Evolutionary conservation across 2,797 vertebrate genomes (phyloP).

Genomic region (Gadopsis marmoratus): DNA sequence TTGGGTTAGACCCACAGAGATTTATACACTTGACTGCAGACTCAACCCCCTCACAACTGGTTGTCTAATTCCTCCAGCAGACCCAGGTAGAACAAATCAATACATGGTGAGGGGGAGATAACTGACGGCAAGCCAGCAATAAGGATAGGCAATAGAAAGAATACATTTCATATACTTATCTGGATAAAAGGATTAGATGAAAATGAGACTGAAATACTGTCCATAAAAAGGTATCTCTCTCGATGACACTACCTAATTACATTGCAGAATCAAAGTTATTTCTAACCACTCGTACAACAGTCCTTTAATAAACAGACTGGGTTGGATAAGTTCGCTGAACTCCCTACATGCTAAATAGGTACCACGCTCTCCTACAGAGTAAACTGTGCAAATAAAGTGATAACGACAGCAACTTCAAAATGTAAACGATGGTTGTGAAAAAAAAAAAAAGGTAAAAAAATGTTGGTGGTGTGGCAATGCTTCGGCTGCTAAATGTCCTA

Average conservation of each 20-base stretch:
- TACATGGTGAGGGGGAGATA: slow-evolving; percentile 6
- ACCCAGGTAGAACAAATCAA: slow-evolving; percentile 29
- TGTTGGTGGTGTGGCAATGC: not conserved
- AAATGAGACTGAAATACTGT: not conserved
- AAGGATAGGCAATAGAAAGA: not conserved
- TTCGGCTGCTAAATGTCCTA: not conserved
- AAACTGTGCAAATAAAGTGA: not conserved
- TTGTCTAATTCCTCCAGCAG: slow-evolving; percentile 33
- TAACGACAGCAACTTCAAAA: too few species aligned
- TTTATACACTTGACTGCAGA: slow-evolving; percentile 14
- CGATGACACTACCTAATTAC: not conserved
- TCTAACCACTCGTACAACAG: not conserved
- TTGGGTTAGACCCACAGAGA: slow-evolving; percentile 14
- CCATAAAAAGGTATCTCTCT: not conserved
- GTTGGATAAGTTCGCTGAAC: not conserved
- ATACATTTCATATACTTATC: not conserved
- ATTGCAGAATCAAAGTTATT: not conserved
- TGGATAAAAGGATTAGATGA: not conserved
- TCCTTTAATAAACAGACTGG: not conserved
- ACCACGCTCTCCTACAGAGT: not conserved
- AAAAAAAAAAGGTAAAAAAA: not conserved
- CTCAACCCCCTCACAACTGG: slow-evolving; percentile 14
- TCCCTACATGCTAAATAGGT: not conserved
- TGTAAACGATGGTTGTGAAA: not conserved
- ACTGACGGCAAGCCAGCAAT: not conserved